Conservation (phyloP, 2,888 invertebrate species). For the Drosophila stalkeri region DNA sequence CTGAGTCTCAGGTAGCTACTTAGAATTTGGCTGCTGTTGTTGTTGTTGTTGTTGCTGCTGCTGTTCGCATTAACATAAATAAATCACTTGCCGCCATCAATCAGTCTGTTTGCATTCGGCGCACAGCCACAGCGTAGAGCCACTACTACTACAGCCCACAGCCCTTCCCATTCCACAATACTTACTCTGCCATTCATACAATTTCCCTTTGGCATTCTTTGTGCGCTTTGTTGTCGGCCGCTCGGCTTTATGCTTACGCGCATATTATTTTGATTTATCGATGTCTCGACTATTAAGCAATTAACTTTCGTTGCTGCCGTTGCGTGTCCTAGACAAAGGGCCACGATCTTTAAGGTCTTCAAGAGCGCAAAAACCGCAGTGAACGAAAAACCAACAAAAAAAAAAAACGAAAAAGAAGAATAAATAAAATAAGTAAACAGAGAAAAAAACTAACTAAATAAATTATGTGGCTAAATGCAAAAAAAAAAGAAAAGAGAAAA, state of each 20-base stretch:
- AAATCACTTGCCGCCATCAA: constrained; percentile 79
- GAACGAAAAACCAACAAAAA: neutral
- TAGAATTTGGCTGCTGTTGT: constrained; percentile 7
- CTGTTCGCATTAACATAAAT: constrained; percentile 74
- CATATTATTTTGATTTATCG: constrained; percentile 75
- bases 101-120: constrained; percentile 78
- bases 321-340: constrained; percentile 28
- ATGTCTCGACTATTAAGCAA: constrained; percentile 79
- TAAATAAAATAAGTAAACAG: neutral
- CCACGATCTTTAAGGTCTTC: constrained; percentile 8
- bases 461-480: constrained; percentile 58
- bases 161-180: neutral
- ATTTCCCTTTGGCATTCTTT: constrained; percentile 42
- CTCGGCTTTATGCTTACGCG: constrained; percentile 73
- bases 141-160: too few relatives aligned
- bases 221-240: constrained; percentile 56
- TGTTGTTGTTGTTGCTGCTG: constrained; percentile 20
- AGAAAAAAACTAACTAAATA: constrained; percentile 20
- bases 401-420: neutral
- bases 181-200: constrained; percentile 17
- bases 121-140: constrained; percentile 23
- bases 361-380: constrained; percentile 30
- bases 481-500: neutral
- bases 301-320: constrained; percentile 56
- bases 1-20: constrained; percentile 1